Evolutionary conservation across 1,140 invertebrate species (phyloP).

Genomic region (Polypedilum pembai): DNA sequence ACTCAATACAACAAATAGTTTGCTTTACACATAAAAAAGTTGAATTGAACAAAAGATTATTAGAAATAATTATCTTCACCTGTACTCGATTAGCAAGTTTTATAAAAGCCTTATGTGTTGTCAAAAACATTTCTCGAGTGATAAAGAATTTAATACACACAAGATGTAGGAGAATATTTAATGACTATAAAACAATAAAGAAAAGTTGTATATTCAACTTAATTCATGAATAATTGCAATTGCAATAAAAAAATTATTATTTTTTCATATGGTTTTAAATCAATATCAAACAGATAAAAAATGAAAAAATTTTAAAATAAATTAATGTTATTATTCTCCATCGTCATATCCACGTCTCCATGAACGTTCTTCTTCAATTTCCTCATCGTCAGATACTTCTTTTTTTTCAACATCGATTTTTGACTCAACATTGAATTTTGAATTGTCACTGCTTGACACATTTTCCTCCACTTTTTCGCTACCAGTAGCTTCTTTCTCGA

Average conservation of each 20-base stretch:
- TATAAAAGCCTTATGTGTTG: not conserved
- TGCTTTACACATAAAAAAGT: not conserved
- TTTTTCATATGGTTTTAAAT: not conserved
- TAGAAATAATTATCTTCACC: not conserved
- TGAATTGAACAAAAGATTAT: not conserved
- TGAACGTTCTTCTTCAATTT: slow-evolving; percentile 15
- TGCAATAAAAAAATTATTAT: not conserved
- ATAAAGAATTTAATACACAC: not conserved
- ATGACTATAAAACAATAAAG: not conserved
- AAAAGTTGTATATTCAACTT: not conserved
- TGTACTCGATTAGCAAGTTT: slow-evolving; percentile 4
- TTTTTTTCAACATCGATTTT: not conserved
- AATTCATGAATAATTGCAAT: not conserved
- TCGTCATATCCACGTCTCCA: slow-evolving; percentile 15
- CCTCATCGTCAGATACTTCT: not conserved
- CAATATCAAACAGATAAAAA: not conserved
- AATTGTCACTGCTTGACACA: not conserved
- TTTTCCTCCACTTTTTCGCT: not conserved
- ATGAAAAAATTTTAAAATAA: not conserved
- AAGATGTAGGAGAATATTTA: not conserved
- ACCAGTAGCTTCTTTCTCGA: not conserved
- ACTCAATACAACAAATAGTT: slow-evolving; percentile 19
- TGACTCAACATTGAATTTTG: not conserved
- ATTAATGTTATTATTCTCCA: not conserved
- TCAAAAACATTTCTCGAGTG: not conserved